Evolutionary conservation across 2,113 vertebrate species (phyloP), one percentile per base, ranked within the genome.

Genomic region (Cervus canadensis): DNA sequence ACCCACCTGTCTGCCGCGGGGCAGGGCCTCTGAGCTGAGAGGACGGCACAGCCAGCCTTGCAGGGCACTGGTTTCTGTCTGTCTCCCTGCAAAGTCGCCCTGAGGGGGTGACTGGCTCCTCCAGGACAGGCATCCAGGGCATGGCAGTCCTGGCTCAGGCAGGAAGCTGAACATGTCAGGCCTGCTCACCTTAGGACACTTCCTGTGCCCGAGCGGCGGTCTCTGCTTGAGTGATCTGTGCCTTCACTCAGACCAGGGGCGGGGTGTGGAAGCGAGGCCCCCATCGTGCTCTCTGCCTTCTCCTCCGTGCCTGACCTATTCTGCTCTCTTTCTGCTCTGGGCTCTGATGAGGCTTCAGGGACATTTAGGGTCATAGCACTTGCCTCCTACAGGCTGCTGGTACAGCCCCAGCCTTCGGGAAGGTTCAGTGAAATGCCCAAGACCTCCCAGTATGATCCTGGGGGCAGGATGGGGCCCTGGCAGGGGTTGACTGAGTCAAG

Each of bases 191-290:
- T 28, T 12, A 30, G 36, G n/a, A n/a, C 36, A 8, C 21, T 12
- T 14, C 56, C 43, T 13, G 14, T 62, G 84, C 21, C 54, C 0
- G 0, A 5, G 21, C 5, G 0, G 4, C 4, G 25, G 48, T 52
- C n/a, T 28, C 52, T 4, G 17, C 91, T 67, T 10, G 21, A 14
- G 16, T 14, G 1, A 17, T 74, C 36, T 40, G 33, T 3, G 19
- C 56, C 43, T 71, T 40, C 4, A 7, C 57, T 33, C 92, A 17
- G 56, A 50, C 59, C 8, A 16, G n/a, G 7, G 5, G n/a, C 11
- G 45, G 33, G 23, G 15, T 6, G 17, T 30, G 26, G 45, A 45
- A 8, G 30, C 8, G 1, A 7, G 21, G 8, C 21, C 21, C 1
- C 54, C 40, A 15, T 43, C 5, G 2, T 82, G 54, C n/a, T 57